These are phyloP conservation scores for Catamblyrhynchus diadema DNA, from an alignment of 2,797 vertebrate genomes.

Conservation along the genomic window DNA sequence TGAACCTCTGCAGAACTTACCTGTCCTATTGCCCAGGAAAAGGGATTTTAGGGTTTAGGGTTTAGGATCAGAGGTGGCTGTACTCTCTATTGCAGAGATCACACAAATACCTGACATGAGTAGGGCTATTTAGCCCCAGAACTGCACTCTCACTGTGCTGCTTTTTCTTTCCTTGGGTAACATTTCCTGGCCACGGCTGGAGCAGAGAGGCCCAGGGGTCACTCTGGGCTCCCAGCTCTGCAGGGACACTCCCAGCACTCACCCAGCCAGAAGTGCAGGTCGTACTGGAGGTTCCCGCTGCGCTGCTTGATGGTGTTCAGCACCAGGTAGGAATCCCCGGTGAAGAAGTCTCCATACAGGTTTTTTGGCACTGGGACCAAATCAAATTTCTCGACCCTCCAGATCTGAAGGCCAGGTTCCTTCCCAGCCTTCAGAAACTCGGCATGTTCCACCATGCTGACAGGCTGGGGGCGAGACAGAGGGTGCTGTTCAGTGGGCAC, in stretches of 20 bases:
- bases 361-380: conserved; percentile 91
- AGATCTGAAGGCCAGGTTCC: conserved; percentile 91
- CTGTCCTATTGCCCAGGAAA: not conserved
- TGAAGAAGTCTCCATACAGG: conserved; percentile 92
- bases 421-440: conserved; percentile 91
- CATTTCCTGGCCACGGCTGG: not conserved
- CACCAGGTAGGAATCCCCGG: conserved; percentile 91
- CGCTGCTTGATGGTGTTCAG: conserved; percentile 93
- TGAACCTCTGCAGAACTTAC: not conserved
- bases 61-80: not conserved
- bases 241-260: not conserved
- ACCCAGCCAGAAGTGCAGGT: conserved; percentile 98
- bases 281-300: conserved; percentile 89
- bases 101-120: not conserved
- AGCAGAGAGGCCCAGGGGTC: not conserved
- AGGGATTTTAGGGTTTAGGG: not conserved
- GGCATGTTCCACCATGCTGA: conserved; percentile 89
- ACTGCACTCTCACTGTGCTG: not conserved
- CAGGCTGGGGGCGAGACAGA: conserved; percentile 56
- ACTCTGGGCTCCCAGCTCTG: not conserved
- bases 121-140: not conserved
- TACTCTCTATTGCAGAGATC: not conserved
- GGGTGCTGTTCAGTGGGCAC: not conserved
- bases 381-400: conserved; percentile 95
- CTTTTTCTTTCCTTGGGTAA: not conserved